A percentile compares a stretch with the other conserved stretches of the same genome.
Conservation (phyloP, 2,797 vertebrate species). For the Kryptopterus vitreolus region DNA sequence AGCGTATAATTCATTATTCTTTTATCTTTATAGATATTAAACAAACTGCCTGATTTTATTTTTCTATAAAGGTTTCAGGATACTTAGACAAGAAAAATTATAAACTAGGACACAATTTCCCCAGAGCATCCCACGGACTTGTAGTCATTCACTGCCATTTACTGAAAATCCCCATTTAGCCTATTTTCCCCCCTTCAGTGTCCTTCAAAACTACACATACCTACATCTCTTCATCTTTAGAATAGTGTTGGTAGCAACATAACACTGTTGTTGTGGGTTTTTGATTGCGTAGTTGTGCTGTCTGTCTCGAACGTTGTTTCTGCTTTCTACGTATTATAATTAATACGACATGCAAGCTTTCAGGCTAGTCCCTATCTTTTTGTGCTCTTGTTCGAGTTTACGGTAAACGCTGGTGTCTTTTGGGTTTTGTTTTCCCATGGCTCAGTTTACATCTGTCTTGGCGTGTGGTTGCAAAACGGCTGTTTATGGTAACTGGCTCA, state of each 20-base stretch:
- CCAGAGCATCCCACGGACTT: slow-evolving; percentile 38
- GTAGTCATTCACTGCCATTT: slow-evolving; percentile 21
- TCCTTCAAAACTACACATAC: slow-evolving; percentile 32
- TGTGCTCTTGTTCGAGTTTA: not conserved
- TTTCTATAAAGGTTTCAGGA: slow-evolving; percentile 6
- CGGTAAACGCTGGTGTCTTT: slow-evolving; percentile 6
- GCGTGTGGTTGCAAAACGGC: slow-evolving; percentile 12
- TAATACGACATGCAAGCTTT: slow-evolving; percentile 18
- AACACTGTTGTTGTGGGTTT: slow-evolving; percentile 7
- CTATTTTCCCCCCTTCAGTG: slow-evolving; percentile 30
- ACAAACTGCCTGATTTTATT: slow-evolving; percentile 1
- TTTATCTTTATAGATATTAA: not conserved
- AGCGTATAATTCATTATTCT: not conserved
- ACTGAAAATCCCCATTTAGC: slow-evolving; percentile 51
- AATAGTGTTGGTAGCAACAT: not conserved
- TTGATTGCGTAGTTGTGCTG: slow-evolving; percentile 12
- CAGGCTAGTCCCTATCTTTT: not conserved
- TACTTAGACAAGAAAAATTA: slow-evolving; percentile 17
- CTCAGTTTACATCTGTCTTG: slow-evolving; percentile 29
- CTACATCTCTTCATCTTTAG: not conserved
- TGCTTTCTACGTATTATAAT: slow-evolving; percentile 23
- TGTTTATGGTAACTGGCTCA: slow-evolving; percentile 23
- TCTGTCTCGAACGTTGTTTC: not conserved
- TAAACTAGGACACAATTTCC: slow-evolving; percentile 50
- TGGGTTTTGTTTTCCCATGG: slow-evolving; percentile 24